Evolutionary conservation across 1,140 invertebrate species (phyloP).

Genomic region (Calephelis nemesis): DNA sequence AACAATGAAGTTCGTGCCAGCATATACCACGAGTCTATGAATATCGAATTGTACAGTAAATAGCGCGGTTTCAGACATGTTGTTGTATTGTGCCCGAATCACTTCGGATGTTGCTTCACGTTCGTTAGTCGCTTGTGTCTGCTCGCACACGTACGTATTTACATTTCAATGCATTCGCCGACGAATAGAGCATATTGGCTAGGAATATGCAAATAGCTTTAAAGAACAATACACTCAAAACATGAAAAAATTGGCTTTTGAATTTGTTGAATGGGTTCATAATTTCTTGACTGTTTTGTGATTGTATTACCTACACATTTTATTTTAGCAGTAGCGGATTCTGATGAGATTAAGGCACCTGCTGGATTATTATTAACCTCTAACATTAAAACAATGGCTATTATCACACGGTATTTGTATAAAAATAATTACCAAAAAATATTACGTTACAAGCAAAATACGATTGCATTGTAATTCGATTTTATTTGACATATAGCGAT

Average conservation of each 20-base stretch:
- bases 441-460: no score
- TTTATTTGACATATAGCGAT: no score
- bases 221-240: constrained; percentile 33
- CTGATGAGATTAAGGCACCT: no score
- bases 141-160: constrained; percentile 57
- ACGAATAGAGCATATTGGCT: constrained; percentile 39
- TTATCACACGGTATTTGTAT: no score
- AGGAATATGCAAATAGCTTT: constrained; percentile 39
- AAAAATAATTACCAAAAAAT: no score
- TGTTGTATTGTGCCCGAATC: constrained; percentile 46
- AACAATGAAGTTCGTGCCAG: constrained; percentile 1
- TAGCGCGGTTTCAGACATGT: constrained; percentile 30
- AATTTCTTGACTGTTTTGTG: no score
- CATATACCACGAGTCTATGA: neutral
- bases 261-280: constrained; percentile 2
- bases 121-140: constrained; percentile 72
- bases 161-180: constrained; percentile 56
- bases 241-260: constrained; percentile 2
- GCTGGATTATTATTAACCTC: no score
- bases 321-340: neutral
- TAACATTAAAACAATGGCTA: no score
- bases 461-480: no score
- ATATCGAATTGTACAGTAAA: constrained; percentile 24
- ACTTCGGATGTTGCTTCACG: constrained; percentile 49
- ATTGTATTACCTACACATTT: no score